These are phyloP conservation scores for Apamea epomidion DNA, from an alignment of 2,888 invertebrate species.

Conservation along the genomic window DNA sequence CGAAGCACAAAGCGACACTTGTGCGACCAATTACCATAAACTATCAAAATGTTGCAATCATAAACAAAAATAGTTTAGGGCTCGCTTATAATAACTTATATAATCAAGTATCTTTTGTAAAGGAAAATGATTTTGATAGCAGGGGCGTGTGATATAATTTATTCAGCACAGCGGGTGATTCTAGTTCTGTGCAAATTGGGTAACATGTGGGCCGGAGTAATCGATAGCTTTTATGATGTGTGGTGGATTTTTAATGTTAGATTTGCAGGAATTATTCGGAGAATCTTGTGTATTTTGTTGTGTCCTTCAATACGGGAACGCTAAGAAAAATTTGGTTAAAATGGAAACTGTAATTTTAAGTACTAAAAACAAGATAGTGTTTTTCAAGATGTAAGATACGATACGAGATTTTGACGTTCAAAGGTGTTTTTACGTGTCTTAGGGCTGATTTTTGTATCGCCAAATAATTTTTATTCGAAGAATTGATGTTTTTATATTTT, in stretches of 20 bases:
- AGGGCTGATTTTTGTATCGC: too few species aligned
- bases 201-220: constrained; percentile 84
- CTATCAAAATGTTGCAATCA: constrained; percentile 70
- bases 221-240: constrained; percentile 72
- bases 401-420: too few species aligned
- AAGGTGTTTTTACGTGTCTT: too few species aligned
- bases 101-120: constrained; percentile 87
- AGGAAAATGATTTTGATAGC: constrained; percentile 79
- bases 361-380: background rate
- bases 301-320: background rate
- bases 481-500: too few species aligned
- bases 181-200: constrained; percentile 85
- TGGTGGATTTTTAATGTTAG: constrained; percentile 32
- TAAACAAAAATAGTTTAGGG: constrained; percentile 72
- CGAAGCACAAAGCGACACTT: constrained; percentile 71
- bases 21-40: constrained; percentile 79
- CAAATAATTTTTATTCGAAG: too few species aligned
- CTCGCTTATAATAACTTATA: constrained; percentile 77
- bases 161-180: constrained; percentile 86
- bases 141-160: constrained; percentile 86
- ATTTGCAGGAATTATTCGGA: background rate
- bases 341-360: background rate
- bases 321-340: background rate
- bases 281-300: background rate
- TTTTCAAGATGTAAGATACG: background rate